A percentile compares a stretch with the other conserved stretches of the same genome.
Evolutionary conservation across 2,888 invertebrate genomes (phyloP).

Genomic region (Lycia hirtaria): DNA sequence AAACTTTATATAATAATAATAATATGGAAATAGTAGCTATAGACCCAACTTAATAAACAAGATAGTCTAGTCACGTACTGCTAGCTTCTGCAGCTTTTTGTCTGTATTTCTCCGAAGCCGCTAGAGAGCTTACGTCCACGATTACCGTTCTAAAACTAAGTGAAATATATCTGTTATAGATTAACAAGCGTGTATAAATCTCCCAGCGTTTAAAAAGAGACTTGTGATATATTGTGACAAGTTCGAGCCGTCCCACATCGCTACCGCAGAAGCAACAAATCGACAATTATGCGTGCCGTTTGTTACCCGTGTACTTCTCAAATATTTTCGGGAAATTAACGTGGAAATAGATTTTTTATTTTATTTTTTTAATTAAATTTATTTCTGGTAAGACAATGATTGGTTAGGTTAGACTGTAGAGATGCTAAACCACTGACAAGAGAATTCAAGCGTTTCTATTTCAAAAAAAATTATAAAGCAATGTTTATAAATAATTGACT

Average conservation of each 20-base stretch:
- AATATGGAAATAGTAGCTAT: no score
- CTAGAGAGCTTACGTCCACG: constrained; percentile 12
- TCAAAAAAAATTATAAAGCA: no score
- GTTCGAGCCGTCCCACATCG: constrained; percentile 57
- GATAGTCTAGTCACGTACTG: constrained; percentile 1
- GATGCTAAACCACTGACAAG: no score
- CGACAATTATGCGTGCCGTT: constrained; percentile 68
- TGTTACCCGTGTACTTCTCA: constrained; percentile 43
- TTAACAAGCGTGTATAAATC: constrained; percentile 66
- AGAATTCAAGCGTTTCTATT: no score
- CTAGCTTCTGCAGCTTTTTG: constrained; percentile 3
- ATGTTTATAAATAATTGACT: no score
- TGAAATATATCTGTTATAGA: constrained; percentile 54
- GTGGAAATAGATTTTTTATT: no score
- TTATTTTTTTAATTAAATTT: no score
- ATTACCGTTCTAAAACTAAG: constrained; percentile 18
- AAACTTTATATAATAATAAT: no score
- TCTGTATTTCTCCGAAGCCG: constrained; percentile 12
- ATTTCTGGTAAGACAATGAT: no score
- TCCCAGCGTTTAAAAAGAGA: constrained; percentile 60
- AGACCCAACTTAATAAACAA: not conserved
- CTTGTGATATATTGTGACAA: constrained; percentile 69
- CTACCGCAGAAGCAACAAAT: constrained; percentile 66
- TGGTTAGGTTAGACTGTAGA: no score
- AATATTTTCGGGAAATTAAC: not conserved